Conservation (phyloP, 2,797 vertebrate genomes). For the Trachurus trachurus region DNA sequence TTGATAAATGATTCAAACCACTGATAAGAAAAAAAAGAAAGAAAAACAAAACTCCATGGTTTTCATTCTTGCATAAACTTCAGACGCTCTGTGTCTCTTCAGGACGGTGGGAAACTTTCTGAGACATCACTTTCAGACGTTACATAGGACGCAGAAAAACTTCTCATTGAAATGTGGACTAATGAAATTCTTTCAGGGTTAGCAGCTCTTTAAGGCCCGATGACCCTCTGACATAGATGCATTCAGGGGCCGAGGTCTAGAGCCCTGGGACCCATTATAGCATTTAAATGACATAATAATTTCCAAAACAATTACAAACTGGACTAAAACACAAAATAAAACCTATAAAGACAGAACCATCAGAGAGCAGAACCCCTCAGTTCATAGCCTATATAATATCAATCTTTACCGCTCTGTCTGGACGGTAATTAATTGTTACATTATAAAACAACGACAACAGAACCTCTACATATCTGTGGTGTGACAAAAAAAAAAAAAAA, state of each 20-base stretch:
- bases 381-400: slow-evolving; percentile 33
- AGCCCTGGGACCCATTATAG: slow-evolving; percentile 16
- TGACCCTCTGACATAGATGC: slow-evolving; percentile 24
- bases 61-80: not conserved
- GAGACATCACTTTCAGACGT: not conserved
- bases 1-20: too few relatives aligned
- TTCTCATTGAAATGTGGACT: slow-evolving; percentile 16
- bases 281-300: slow-evolving; percentile 17
- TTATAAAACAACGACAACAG: slow-evolving; percentile 12
- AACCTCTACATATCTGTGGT: slow-evolving; percentile 23
- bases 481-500: not conserved
- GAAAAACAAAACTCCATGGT: too few relatives aligned
- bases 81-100: not conserved
- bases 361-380: not conserved
- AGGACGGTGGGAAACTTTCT: not conserved
- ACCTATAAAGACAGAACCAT: too few relatives aligned
- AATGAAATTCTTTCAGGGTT: slow-evolving; percentile 27
- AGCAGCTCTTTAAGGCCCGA: slow-evolving; percentile 22
- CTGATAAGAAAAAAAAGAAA: too few relatives aligned
- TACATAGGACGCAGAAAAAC: not conserved
- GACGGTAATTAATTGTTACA: slow-evolving; percentile 50
- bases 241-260: not conserved
- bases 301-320: slow-evolving; percentile 6
- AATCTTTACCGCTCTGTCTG: slow-evolving; percentile 25
- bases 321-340: not conserved